Conservation (phyloP, 2,113 vertebrate genomes). For the Natator depressus region DNA sequence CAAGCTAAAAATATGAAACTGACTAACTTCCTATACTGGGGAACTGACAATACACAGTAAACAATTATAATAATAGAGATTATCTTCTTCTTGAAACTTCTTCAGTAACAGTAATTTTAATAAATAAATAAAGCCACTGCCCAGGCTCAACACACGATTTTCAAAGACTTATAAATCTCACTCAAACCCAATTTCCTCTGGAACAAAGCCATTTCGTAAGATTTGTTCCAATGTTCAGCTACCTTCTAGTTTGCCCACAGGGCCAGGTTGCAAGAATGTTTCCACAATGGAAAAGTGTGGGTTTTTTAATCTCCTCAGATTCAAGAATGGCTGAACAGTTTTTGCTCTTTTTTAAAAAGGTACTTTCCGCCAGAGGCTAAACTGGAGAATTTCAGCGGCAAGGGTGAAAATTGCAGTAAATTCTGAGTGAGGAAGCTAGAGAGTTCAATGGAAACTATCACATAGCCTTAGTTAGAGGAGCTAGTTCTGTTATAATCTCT, state of each 20-base stretch:
- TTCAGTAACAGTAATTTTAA: neutral
- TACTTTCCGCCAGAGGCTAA: neutral
- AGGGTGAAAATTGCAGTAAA: neutral
- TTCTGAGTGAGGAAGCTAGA: neutral
- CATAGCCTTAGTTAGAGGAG: rapidly evolving
- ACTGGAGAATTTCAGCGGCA: neutral
- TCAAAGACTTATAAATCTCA: neutral
- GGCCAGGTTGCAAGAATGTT: neutral
- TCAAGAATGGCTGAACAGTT: too few species aligned
- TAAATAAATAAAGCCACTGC: neutral
- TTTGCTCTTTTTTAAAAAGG: neutral
- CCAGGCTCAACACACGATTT: neutral
- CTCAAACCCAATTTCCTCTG: neutral
- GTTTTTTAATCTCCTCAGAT: neutral
- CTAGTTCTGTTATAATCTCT: neutral
- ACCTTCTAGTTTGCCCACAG: neutral
- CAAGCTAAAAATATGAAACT: too few species aligned
- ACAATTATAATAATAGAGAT: too few species aligned
- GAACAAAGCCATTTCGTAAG: neutral
- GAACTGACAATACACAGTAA: too few species aligned
- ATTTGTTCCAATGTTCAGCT: neutral
- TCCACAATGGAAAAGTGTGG: neutral
- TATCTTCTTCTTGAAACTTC: too few species aligned
- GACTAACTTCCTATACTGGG: too few species aligned
- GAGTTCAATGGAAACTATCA: neutral